Evolutionary conservation across 2,888 invertebrate genomes (phyloP).

Genomic region (Heterodera filipjevi): DNA sequence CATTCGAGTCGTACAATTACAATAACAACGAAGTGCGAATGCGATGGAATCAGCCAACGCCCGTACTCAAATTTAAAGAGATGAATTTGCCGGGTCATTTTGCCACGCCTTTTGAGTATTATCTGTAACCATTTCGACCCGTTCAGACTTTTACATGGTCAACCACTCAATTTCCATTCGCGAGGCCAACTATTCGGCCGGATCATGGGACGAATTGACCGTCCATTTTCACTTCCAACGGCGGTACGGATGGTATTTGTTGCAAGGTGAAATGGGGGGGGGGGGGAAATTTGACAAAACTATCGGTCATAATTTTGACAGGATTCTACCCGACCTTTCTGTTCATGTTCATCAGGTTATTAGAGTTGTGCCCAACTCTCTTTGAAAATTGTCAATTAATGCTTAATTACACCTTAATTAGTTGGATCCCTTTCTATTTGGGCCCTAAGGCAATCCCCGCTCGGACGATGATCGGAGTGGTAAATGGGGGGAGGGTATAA

Average conservation of each 20-base stretch:
- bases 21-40: slow-evolving; percentile 52
- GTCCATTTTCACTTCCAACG: slow-evolving; percentile 61
- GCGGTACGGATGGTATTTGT: slow-evolving; percentile 65
- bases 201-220: slow-evolving; percentile 64
- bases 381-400: not conserved
- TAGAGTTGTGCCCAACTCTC: too few species aligned
- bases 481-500: too few species aligned
- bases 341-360: slow-evolving; percentile 57
- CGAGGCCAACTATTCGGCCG: slow-evolving; percentile 61
- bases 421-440: slow-evolving; percentile 64
- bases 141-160: slow-evolving; percentile 46
- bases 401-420: not conserved
- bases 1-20: slow-evolving; percentile 65
- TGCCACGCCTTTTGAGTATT: slow-evolving; percentile 39
- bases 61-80: slow-evolving; percentile 53
- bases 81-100: slow-evolving; percentile 60
- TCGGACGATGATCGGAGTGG: slow-evolving; percentile 62
- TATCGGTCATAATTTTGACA: slow-evolving; percentile 11
- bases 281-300: not conserved
- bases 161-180: slow-evolving; percentile 50
- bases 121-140: slow-evolving; percentile 14
- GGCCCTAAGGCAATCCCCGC: slow-evolving; percentile 63
- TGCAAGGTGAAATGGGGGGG: slow-evolving; percentile 53
- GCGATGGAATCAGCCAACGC: slow-evolving; percentile 48
- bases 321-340: slow-evolving; percentile 65